phyloP scores from a whole-genome alignment of 2,113 vertebrate genomes.

The Petromus typicus region DNA sequence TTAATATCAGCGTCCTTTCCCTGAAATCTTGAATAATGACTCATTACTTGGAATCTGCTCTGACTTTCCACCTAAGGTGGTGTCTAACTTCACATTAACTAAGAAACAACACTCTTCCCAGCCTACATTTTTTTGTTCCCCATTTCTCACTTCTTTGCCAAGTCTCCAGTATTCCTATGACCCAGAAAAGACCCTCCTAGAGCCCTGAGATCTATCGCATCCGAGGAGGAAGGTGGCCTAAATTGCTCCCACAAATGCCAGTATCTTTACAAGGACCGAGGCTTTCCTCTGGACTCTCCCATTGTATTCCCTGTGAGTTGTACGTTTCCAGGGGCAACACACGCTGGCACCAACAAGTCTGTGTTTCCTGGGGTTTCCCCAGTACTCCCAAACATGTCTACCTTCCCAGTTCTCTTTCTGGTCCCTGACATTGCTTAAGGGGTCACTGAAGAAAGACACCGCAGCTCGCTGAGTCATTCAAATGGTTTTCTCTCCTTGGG shows the following conservation, averaged over 20 bases:
- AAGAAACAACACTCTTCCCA: neutral
- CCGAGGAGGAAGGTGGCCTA: neutral
- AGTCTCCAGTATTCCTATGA: constrained; percentile 24
- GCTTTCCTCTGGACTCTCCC: constrained; percentile 17
- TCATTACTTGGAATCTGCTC: constrained; percentile 28
- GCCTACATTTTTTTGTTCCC: neutral
- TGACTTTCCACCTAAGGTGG: neutral
- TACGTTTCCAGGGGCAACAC: constrained; percentile 3
- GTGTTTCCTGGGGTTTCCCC: constrained; percentile 37
- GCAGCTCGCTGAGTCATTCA: constrained; percentile 27
- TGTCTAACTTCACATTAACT: neutral
- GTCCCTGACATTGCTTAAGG: constrained; percentile 50
- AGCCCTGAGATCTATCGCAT: neutral
- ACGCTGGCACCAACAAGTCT: neutral
- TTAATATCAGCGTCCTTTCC: neutral
- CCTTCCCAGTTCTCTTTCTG: constrained; percentile 69
- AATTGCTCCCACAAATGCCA: constrained; percentile 3
- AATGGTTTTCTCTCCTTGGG: neutral
- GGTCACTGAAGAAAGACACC: neutral
- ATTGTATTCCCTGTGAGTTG: neutral
- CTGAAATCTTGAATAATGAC: neutral
- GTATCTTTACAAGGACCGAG: neutral
- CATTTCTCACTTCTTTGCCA: neutral
- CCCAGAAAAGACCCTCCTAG: neutral
- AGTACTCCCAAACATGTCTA: constrained; percentile 4